Conservation (phyloP, 2,113 vertebrate genomes). For the Oreochromis niloticus region DNA sequence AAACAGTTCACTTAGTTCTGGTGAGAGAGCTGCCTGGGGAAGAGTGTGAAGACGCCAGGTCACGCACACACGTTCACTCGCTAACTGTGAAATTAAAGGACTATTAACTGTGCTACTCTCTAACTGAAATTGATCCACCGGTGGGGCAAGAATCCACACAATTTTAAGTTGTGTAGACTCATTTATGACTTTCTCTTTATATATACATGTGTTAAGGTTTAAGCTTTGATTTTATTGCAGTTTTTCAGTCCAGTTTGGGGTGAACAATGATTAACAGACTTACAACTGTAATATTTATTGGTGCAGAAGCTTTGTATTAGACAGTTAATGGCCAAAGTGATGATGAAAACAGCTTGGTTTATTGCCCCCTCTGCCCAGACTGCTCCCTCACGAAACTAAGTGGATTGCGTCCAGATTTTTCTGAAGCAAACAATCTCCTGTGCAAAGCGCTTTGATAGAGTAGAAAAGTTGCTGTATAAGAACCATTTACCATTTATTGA, state of each 20-base stretch:
- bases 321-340: neutral
- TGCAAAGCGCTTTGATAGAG: neutral
- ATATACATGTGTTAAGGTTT: neutral
- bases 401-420: neutral
- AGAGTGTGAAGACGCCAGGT: neutral
- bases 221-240: neutral
- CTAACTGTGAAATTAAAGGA: neutral
- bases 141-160: neutral
- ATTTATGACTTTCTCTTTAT: neutral
- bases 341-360: neutral
- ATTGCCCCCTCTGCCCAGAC: neutral
- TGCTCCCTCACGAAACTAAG: neutral
- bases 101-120: neutral
- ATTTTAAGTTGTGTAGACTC: neutral
- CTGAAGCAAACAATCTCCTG: neutral
- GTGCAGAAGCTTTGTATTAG: neutral
- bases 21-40: too few relatives aligned
- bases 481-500: neutral
- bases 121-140: neutral
- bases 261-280: neutral
- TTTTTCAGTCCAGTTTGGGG: neutral
- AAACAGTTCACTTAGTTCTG: neutral
- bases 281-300: neutral
- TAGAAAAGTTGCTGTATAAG: neutral
- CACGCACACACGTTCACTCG: neutral